Evolutionary conservation across 2,113 vertebrate genomes (phyloP).

Genomic region (Coryphaenoides rupestris): DNA sequence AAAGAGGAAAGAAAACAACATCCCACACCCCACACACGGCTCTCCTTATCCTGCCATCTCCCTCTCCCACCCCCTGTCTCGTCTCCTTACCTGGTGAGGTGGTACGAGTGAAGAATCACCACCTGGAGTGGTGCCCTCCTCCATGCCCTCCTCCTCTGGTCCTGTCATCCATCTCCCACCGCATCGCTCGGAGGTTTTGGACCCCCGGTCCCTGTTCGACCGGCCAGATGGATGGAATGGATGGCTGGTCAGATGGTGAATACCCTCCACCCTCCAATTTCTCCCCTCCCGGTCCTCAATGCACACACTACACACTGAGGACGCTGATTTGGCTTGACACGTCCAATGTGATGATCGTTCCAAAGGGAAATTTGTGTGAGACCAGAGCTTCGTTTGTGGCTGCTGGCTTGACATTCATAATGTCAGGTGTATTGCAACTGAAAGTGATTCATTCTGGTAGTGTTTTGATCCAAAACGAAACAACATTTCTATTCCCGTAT

Average conservation of each 20-base stretch:
- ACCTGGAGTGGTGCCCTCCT: constrained; percentile 14
- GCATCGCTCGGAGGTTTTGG: constrained; percentile 21
- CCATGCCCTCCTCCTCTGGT: background rate
- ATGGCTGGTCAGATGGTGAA: no score
- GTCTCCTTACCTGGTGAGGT: constrained; percentile 31
- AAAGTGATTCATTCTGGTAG: background rate
- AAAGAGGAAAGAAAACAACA: constrained; percentile 19
- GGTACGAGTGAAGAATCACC: constrained; percentile 42
- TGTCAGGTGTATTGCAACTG: no score
- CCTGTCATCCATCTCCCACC: constrained; percentile 13
- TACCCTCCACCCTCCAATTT: background rate
- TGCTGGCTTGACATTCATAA: background rate
- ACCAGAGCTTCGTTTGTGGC: background rate
- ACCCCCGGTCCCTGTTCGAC: constrained; percentile 10
- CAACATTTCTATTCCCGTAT: constrained; percentile 22
- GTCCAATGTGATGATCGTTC: background rate
- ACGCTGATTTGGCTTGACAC: constrained; percentile 1
- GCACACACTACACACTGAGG: constrained; percentile 30
- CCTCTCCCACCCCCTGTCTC: constrained; percentile 19
- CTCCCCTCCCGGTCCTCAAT: background rate
- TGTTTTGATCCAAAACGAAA: constrained; percentile 17
- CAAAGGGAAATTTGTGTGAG: constrained; percentile 4
- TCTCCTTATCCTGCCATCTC: background rate
- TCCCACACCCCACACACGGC: background rate
- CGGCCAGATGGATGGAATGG: no score